Evolutionary conservation across 2,888 invertebrate species (phyloP), one percentile per base, ranked within the genome.

Genomic region (Plemyria rubiginata): DNA sequence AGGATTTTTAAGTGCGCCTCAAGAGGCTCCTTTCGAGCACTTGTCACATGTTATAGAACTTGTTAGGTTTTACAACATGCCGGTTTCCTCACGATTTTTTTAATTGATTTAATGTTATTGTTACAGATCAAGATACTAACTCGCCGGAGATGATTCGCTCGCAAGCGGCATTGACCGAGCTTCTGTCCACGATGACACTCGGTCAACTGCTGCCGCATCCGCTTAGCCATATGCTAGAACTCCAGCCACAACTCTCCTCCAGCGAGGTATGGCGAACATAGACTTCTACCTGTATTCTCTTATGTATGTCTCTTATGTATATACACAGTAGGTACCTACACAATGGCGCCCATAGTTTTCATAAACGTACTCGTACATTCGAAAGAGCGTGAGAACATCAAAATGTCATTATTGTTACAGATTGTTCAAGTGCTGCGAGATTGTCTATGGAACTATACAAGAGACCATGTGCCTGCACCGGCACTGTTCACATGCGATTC

Each of bases 391-490:
- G 22, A 22, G 22, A 1, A 22, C 22, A n/a, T n/a, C n/a, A n/a
- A n/a, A n/a, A 22, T 22, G 22, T 22, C 22, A 11, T 2, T 6
- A 50, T 55, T 61, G 38, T 84, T 88, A 60, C 80, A 95, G 96
- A 95, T 97, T 67, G 96, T 96, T 4, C 94, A 96, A 73, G 93
- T 98, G 57, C 85, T 98, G 70, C 94, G 96, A 54, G 98, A 98
- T 79, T 97, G 97, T 76, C 94, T 98, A 60, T 98, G 98, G 98
- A 96, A 96, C 75, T 98, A 97, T 80, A 96, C 98, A 84, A 94
- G 97, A 70, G 98, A 98, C 79, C 95, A 98, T 80, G 96, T 98
- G 22, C 98, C 98, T 0, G 96, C 97, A 0, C 98, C 98, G 0
- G 96, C 96, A 0, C 85, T 97, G 9, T 98, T 97, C 75, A 92